Evolutionary conservation across 2,888 invertebrate genomes (phyloP), one percentile per base, ranked within the genome.

Genomic region (Gandaritis pyraliata): DNA sequence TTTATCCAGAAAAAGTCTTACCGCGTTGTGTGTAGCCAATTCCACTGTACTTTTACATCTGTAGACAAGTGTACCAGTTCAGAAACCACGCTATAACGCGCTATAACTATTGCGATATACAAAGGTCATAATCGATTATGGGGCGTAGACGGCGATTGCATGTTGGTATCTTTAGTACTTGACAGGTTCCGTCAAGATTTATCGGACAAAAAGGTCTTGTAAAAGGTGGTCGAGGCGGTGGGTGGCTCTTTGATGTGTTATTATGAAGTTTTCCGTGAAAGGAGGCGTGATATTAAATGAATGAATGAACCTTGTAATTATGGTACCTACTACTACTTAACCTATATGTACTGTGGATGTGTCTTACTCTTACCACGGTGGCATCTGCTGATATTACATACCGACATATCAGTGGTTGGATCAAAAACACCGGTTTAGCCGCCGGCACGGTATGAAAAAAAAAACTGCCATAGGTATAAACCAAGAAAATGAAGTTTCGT

Each of bases 61-160:
- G 29, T 39, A n/a, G 18, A 52, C 61, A 63, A 55, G 66, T 64
- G 64, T 46, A 66, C 38, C 43, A 50, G 30, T 45, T 54, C 48
- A 30, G 48, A 61, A 59, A 47, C 46, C 45, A 58, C 69, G 66
- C 61, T 66, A 70, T 66, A 69, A 70, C 45, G 56, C 69, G 66
- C 61, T 66, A 70, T 66, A 69, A 70, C 61, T 39, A 69, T 70
- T 72, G 69, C 70, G 63, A 68, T 64, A 64, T 39, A 30, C 15
- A 70, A 72, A 72, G 70, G 69, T 68, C 68, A 69, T 59, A 68
- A 66, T 66, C 66, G 63, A 66, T 68, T 65, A 62, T 55, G 57
- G 66, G 64, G 65, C 61, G 63, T 64, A 64, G 51, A 62, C 59
- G 47, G 59, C 53, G n/a, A n/a, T n/a, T 65, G 52, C 64, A 58